Percentiles rank a stretch among this genome's conserved stretches.
phyloP scores from a whole-genome alignment of 2,888 invertebrate species.

The Aphodius sticticus region DNA sequence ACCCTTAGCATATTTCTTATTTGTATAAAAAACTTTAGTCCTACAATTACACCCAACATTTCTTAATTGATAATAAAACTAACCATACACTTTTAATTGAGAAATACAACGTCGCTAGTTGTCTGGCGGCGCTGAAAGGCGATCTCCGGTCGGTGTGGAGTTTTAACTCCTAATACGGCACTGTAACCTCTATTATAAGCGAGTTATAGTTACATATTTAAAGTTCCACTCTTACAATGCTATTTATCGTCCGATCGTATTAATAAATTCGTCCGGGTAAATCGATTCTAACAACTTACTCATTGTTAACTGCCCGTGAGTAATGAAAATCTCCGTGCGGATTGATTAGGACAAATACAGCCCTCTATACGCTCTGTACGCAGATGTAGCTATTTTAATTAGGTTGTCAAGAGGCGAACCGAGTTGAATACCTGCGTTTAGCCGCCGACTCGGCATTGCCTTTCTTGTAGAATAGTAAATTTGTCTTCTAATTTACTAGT shows the following conservation, averaged over 20 bases:
- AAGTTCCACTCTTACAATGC: slow-evolving; percentile 20
- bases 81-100: not conserved
- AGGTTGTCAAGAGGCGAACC: slow-evolving; percentile 14
- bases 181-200: slow-evolving; percentile 27
- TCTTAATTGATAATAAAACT: no score
- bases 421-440: not conserved
- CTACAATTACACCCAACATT: no score
- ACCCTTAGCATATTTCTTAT: no score
- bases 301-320: slow-evolving; percentile 25
- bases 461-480: not conserved
- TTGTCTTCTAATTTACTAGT: not conserved
- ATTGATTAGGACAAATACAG: slow-evolving; percentile 24
- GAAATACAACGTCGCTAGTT: not conserved
- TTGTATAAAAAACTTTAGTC: no score
- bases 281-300: slow-evolving; percentile 30
- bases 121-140: not conserved
- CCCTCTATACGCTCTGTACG: slow-evolving; percentile 11
- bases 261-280: slow-evolving; percentile 27
- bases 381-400: slow-evolving; percentile 20
- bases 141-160: slow-evolving; percentile 11
- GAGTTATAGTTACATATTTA: slow-evolving; percentile 28
- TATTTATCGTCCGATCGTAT: slow-evolving; percentile 25
- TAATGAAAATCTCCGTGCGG: slow-evolving; percentile 22
- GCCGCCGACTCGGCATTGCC: not conserved
- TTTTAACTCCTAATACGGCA: slow-evolving; percentile 24